Evolutionary conservation across 2,888 invertebrate species (phyloP).

Genomic region (Drosophila prostipennis): DNA sequence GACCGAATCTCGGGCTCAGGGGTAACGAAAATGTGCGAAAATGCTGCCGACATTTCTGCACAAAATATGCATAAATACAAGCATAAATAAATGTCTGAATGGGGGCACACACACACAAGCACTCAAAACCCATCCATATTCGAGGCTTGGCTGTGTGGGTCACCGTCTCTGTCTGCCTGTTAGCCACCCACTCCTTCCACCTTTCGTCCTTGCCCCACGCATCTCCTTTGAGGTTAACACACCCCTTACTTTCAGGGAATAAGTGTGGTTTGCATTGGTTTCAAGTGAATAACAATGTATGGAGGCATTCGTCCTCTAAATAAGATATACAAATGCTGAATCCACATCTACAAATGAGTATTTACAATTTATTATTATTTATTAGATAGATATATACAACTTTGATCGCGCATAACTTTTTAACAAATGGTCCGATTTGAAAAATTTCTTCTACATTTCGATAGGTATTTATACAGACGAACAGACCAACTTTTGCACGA

Average conservation of each 20-base stretch:
- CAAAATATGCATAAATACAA: constrained; percentile 75
- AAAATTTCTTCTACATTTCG: too few relatives aligned
- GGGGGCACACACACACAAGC: constrained; percentile 1
- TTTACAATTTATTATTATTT: too few relatives aligned
- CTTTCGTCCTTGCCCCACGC: background rate
- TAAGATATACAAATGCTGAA: too few relatives aligned
- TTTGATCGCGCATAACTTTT: too few relatives aligned
- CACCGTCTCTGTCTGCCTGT: background rate
- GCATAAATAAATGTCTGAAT: constrained; percentile 69
- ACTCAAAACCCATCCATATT: background rate
- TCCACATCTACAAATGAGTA: too few relatives aligned
- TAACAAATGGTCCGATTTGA: too few relatives aligned
- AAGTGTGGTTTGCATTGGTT: background rate
- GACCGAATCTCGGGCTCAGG: constrained; percentile 30
- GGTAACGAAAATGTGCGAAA: constrained; percentile 40
- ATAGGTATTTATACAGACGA: too few relatives aligned
- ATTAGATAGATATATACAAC: too few relatives aligned
- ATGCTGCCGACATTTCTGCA: constrained; percentile 56
- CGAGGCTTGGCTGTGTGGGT: background rate
- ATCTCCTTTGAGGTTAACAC: background rate
- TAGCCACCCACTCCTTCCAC: background rate
- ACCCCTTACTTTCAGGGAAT: background rate
- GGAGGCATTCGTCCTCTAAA: too few relatives aligned
- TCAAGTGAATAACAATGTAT: background rate
- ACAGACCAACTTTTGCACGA: too few relatives aligned